Conservation (phyloP, 2,113 vertebrate genomes). For the Chionodraco myersi region DNA sequence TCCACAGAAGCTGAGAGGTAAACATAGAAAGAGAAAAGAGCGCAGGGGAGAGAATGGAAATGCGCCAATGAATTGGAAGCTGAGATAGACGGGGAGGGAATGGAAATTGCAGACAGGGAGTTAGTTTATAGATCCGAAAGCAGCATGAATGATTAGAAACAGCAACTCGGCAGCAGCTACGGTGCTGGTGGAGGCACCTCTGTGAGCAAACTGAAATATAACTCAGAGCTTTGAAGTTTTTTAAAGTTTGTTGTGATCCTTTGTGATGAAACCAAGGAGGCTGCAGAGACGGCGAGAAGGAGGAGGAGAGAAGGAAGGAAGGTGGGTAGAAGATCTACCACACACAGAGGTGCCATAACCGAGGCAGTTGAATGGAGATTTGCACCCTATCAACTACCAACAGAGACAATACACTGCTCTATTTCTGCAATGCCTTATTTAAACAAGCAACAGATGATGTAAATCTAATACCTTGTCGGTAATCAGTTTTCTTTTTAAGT, state of each 20-base stretch:
- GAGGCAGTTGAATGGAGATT: slow-evolving; percentile 39
- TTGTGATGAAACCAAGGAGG: slow-evolving; percentile 40
- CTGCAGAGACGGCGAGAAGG: slow-evolving; percentile 22
- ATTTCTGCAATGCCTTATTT: slow-evolving; percentile 37
- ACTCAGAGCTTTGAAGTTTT: slow-evolving; percentile 41
- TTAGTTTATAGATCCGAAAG: slow-evolving; percentile 38
- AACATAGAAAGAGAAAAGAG: slow-evolving; percentile 43
- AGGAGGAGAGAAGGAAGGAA: background rate
- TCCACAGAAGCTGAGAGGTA: slow-evolving; percentile 51
- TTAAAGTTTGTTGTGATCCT: slow-evolving; percentile 43
- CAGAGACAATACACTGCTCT: slow-evolving; percentile 37
- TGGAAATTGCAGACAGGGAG: slow-evolving; percentile 43
- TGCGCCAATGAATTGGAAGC: slow-evolving; percentile 44
- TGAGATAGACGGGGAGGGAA: slow-evolving; percentile 32
- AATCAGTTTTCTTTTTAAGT: background rate
- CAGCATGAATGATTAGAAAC: slow-evolving; percentile 52
- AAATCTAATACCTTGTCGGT: background rate
- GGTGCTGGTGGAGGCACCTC: background rate
- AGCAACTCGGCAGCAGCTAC: background rate
- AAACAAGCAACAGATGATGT: slow-evolving; percentile 10
- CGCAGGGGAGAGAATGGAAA: slow-evolving; percentile 28
- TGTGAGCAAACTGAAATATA: slow-evolving; percentile 29
- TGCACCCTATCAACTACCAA: slow-evolving; percentile 38
- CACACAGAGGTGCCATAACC: slow-evolving; percentile 14
- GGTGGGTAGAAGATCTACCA: slow-evolving; percentile 24